A percentile compares a stretch with the other conserved stretches of the same genome.
These are phyloP conservation scores for Argyresthia albistria DNA, from an alignment of 2,888 invertebrate genomes.

Conservation along the genomic window DNA sequence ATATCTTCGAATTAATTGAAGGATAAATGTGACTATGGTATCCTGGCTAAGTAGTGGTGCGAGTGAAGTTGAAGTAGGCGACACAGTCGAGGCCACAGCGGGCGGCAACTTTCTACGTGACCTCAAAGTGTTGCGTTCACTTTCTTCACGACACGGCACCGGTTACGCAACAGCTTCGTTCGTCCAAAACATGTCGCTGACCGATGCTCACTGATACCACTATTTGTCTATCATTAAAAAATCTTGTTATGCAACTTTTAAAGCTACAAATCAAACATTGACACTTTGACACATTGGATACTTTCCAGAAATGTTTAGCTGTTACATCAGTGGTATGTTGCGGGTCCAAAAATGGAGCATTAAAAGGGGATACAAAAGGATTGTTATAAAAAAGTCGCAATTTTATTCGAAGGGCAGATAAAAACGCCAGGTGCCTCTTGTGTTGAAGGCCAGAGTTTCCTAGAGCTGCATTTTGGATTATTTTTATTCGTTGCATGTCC, in stretches of 20 bases:
- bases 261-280: conserved; percentile 19
- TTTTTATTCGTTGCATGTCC: conserved; percentile 68
- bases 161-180: conserved; percentile 60
- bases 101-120: conserved; percentile 66
- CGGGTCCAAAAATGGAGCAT: neutral
- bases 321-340: conserved; percentile 25
- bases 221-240: conserved; percentile 22
- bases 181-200: conserved; percentile 52
- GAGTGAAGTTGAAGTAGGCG: neutral
- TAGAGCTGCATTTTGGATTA: conserved; percentile 69
- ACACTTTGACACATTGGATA: conserved; percentile 20
- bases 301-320: conserved; percentile 16
- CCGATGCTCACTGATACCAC: conserved; percentile 26
- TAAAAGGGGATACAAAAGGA: conserved; percentile 21
- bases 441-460: conserved; percentile 68
- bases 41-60: neutral
- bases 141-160: conserved; percentile 63
- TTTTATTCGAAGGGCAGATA: conserved; percentile 59
- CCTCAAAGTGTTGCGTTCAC: conserved; percentile 71
- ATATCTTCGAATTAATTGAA: no score
- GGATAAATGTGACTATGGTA: no score
- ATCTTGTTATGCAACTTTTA: conserved; percentile 14
- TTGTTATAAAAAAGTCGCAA: conserved; percentile 56
- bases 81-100: conserved; percentile 27
- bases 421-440: conserved; percentile 70